Evolutionary conservation across 2,797 vertebrate genomes (phyloP), one percentile per base, ranked within the genome.

Genomic region (Leptatherina wallacei): DNA sequence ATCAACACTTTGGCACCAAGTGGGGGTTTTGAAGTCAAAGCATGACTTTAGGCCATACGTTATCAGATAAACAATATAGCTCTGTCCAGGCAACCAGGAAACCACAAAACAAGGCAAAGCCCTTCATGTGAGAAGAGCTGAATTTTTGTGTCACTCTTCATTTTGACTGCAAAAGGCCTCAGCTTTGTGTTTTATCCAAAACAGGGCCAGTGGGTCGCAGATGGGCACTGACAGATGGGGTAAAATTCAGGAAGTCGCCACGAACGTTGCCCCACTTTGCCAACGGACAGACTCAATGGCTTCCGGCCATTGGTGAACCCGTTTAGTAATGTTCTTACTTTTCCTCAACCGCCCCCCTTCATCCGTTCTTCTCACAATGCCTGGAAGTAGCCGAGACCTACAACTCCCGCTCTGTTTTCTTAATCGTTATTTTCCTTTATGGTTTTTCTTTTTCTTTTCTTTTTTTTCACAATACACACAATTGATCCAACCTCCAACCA

Each of bases 271-370:
- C 78, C 79, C 71, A 77, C 77, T 61, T 62, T 82, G 90, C 92
- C 92, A 93, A 86, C 57, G 82, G 78, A 88, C 86, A 88, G 87
- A 92, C 91, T 90, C 87, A 86, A 93, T 91, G 88, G 89, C 91
- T 95, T 95, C 95, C 93, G 89, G 58, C 88, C 89, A 94, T 94
- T 95, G 90, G 89, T 89, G 73, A 91, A 91, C 91, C 91, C 89
- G 89, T 93, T 95, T 90, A 91, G 92, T 94, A 94, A 94, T 94
- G 93, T 92, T 95, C 92, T 94, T 93, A 94, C 94, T 95, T 95
- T 95, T 95, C 91, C 95, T 93, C 82, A 88, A 84, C 86, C 93
- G 4, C 80, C 92, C 83, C 90, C 90, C 89, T 81, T 88, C 91
- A 93, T 95, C 94, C 93, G 93, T 92, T 92, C 68, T 63, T 94